phyloP scores from a whole-genome alignment of 2,113 vertebrate species.

The Sisor rabdophorus region DNA sequence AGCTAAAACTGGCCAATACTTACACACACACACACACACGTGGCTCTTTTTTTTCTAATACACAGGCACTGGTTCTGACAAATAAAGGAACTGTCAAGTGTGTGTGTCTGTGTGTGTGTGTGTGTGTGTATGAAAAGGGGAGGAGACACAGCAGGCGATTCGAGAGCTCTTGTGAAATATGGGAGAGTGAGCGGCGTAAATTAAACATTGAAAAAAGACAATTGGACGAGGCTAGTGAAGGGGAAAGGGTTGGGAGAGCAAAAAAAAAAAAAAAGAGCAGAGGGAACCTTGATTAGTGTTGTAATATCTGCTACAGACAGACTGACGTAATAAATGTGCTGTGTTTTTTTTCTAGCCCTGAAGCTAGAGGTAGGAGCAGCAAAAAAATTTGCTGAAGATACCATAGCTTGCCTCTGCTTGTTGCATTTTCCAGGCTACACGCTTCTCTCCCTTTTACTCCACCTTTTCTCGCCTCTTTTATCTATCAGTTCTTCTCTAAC shows the following conservation, averaged over 20 bases:
- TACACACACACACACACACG: slow-evolving; percentile 23
- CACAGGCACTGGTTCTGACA: slow-evolving; percentile 72
- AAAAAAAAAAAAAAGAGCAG: background rate
- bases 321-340: background rate
- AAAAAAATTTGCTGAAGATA: background rate
- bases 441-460: slow-evolving; percentile 46
- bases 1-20: slow-evolving; percentile 50
- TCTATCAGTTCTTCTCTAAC: slow-evolving; percentile 54
- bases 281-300: background rate
- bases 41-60: slow-evolving; percentile 67
- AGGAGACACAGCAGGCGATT: slow-evolving; percentile 45
- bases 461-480: slow-evolving; percentile 36
- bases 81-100: slow-evolving; percentile 73
- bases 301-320: background rate
- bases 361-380: slow-evolving; percentile 21
- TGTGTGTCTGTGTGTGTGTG: slow-evolving; percentile 30
- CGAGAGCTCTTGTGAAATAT: slow-evolving; percentile 33
- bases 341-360: background rate
- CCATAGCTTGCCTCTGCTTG: slow-evolving; percentile 28
- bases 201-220: slow-evolving; percentile 25
- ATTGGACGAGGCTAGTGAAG: background rate
- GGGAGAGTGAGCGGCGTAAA: slow-evolving; percentile 30
- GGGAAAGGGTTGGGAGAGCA: background rate
- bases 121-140: slow-evolving; percentile 44
- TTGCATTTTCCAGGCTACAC: slow-evolving; percentile 23